Base-by-base conservation (phyloP, 2,113 vertebrate species). In the Leptosomus discolor region DNA sequence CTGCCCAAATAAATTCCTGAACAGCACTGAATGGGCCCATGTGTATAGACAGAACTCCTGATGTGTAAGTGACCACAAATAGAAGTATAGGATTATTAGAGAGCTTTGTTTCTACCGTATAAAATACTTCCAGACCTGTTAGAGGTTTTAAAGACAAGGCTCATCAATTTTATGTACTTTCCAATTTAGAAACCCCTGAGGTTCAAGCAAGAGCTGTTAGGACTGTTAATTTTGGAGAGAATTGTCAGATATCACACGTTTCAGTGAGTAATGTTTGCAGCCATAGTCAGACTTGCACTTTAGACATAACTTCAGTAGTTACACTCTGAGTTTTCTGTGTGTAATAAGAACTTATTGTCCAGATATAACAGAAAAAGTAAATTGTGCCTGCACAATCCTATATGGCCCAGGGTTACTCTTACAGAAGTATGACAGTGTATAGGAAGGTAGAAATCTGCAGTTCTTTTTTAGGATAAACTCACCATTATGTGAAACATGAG, bases 31-130 rank as follows among this genome's bases (percentile, higher is more conserved):
- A 75, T 22, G 23, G 45, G 12, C 21, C 29, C 3, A 1, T 65
- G 34, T 79, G 54, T 88, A 29, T 50, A 92, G 77, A 21, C 18
- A 76, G 64, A 94, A 90, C 65, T 87, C 81, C 78, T 23, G 5
- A 37, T 74, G 51, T 45, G 29, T 74, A 53, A 80, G 73, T 80
- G 68, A 88, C 56, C 24, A 34, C 80, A 96, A 56, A 24, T 20
- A 89, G 73, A 85, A 73, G 18, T 78, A 24, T 4, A 78, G 29
- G 57, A 58, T 69, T 69, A 65, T 88, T 93, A 86, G 63, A 60
- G 10, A 64, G 68, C 74, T 96, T 97, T 93, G 86, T 92, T 97
- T 97, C 78, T 93, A 46, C 53, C 16, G 32, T 77, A 73, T 88
- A 76, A 94, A 96, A 94, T 76, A 57, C 51, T 93, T 93, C 78